A percentile compares a stretch with the other conserved stretches of the same genome.
phyloP scores from a whole-genome alignment of 2,888 invertebrate genomes.

The Dynastes hyllus region DNA sequence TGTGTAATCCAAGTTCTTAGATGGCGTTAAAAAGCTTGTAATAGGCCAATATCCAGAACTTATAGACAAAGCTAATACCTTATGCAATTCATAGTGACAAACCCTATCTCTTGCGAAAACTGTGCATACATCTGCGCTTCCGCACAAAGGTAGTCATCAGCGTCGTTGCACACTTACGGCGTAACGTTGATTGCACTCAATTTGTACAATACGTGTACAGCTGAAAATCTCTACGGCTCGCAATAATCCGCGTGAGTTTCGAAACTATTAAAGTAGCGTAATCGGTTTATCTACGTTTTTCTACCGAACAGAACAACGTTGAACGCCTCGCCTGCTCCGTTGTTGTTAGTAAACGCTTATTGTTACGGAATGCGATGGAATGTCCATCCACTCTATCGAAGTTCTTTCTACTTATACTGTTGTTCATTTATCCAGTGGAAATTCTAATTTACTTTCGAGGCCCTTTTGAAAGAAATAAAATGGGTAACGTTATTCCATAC shows the following conservation, averaged over 20 bases:
- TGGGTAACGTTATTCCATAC: no score
- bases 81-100: neutral
- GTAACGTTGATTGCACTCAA: conserved; percentile 26
- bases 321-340: neutral
- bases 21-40: neutral
- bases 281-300: conserved; percentile 37
- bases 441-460: no score
- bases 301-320: neutral
- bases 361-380: conserved; percentile 14
- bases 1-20: neutral
- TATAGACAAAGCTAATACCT: neutral
- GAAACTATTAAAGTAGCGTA: conserved; percentile 32
- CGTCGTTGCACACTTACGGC: conserved; percentile 10
- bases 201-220: neutral
- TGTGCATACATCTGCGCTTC: neutral
- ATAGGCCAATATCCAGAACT: neutral
- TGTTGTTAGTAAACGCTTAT: conserved; percentile 26
- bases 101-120: neutral
- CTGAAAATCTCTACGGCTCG: conserved; percentile 24
- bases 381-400: conserved; percentile 7
- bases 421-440: neutral
- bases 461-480: no score
- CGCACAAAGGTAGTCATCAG: neutral
- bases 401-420: neutral
- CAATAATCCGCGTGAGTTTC: conserved; percentile 23